Evolutionary conservation across 1,140 invertebrate genomes (phyloP).

Genomic region (Melanaphis sacchari): DNA sequence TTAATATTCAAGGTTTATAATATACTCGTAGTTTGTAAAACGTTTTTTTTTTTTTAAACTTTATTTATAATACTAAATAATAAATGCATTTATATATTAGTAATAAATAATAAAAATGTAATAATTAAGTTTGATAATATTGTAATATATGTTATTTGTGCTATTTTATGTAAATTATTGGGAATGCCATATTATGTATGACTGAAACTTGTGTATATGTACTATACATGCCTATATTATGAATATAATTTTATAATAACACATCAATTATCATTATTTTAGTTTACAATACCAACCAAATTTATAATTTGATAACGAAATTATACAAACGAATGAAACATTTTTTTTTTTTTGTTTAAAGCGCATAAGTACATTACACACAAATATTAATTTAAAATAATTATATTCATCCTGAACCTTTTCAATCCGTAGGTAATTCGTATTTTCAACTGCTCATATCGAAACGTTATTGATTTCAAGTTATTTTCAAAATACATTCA

Average conservation of each 20-base stretch:
- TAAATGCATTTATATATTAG: not conserved
- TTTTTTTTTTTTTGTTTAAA: not conserved
- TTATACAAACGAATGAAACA: not conserved
- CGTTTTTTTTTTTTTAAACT: too few relatives aligned
- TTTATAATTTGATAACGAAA: not conserved
- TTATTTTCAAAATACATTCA: conserved; percentile 23
- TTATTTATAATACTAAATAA: too few relatives aligned
- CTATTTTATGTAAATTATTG: not conserved
- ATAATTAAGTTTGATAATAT: not conserved
- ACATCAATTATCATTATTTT: not conserved
- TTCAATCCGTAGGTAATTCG: not conserved
- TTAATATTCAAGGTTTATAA: too few relatives aligned
- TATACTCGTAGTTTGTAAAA: too few relatives aligned
- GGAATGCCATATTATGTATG: not conserved
- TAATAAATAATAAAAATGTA: not conserved
- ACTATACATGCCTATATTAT: not conserved
- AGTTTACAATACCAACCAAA: not conserved
- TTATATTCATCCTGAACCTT: not conserved
- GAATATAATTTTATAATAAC: not conserved
- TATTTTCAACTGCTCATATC: not conserved
- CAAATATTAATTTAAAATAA: not conserved
- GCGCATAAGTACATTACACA: not conserved
- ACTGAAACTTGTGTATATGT: not conserved
- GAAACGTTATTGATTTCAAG: conserved; percentile 31
- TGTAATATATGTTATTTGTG: not conserved